Percentiles rank a stretch among this genome's conserved stretches.
Evolutionary conservation across 2,113 vertebrate species (phyloP).

Genomic region (Synchiropus splendidus): DNA sequence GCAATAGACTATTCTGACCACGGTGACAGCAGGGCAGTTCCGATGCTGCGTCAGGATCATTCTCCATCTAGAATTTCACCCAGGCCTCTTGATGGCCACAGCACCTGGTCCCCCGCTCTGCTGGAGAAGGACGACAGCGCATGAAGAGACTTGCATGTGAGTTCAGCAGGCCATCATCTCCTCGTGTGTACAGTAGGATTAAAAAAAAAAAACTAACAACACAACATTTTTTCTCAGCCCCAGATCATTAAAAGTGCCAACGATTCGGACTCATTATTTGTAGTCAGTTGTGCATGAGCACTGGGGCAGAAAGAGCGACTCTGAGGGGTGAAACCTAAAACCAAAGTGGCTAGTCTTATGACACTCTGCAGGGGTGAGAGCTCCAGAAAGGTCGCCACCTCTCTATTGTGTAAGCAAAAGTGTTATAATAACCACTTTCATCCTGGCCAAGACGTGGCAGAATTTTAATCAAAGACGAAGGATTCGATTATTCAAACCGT

Average conservation of each 20-base stretch:
- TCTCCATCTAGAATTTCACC: too few relatives aligned
- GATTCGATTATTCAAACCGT: conserved; percentile 1
- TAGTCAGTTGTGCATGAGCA: conserved; percentile 56
- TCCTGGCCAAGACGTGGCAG: conserved; percentile 21
- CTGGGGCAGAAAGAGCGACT: conserved; percentile 66
- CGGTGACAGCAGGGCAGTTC: too few relatives aligned
- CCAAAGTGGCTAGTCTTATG: conserved; percentile 67
- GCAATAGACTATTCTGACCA: too few relatives aligned
- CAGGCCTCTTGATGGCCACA: too few relatives aligned
- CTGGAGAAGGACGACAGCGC: too few relatives aligned
- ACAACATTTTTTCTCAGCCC: conserved; percentile 10
- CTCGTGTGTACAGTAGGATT: too few relatives aligned
- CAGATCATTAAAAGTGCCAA: conserved; percentile 33
- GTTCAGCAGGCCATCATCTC: too few relatives aligned
- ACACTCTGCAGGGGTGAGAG: conserved; percentile 62
- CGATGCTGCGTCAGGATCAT: too few relatives aligned
- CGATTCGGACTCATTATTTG: conserved; percentile 62
- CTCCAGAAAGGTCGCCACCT: conserved; percentile 61
- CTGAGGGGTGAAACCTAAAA: conserved; percentile 56
- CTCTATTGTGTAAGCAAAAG: conserved; percentile 60
- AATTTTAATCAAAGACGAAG: conserved; percentile 19
- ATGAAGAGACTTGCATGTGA: too few relatives aligned
- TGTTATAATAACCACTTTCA: conserved; percentile 52
- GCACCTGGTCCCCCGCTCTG: too few relatives aligned
- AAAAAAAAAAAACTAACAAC: not conserved